Evolutionary conservation across 2,888 invertebrate species (phyloP).

Genomic region (Drosophila percnosoma): DNA sequence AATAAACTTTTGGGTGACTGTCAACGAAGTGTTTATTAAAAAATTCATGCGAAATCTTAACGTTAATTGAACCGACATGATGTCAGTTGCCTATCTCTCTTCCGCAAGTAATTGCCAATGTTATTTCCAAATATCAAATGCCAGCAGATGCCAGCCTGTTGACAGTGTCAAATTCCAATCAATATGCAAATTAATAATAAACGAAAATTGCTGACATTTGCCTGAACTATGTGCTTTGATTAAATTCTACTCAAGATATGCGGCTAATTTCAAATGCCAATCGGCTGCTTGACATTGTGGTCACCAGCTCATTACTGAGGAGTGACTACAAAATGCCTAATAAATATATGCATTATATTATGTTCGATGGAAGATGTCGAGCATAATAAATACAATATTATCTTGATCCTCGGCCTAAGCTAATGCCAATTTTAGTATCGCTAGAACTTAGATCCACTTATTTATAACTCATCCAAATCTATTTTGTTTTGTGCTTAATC

Average conservation of each 20-base stretch:
- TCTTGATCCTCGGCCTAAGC: background rate
- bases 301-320: constrained; percentile 1
- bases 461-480: background rate
- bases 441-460: background rate
- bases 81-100: constrained; percentile 23
- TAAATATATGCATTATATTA: background rate
- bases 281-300: constrained; percentile 20
- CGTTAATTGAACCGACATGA: constrained; percentile 39
- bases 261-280: constrained; percentile 14
- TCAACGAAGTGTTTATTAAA: constrained; percentile 56
- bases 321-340: background rate
- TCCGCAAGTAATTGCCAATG: constrained; percentile 42
- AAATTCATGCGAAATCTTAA: constrained; percentile 47
- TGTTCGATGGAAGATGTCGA: background rate
- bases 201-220: constrained; percentile 71
- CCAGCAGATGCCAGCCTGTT: constrained; percentile 57
- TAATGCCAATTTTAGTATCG: background rate
- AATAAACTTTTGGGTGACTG: constrained; percentile 25
- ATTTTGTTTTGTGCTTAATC: background rate
- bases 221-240: constrained; percentile 51
- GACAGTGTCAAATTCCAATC: constrained; percentile 69
- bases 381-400: background rate
- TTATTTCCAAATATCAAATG: constrained; percentile 61
- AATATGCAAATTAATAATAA: constrained; percentile 80
- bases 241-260: constrained; percentile 57